A percentile compares a stretch with the other conserved stretches of the same genome.
phyloP scores from a whole-genome alignment of 2,888 invertebrate genomes.

The Scaptodrosophila latifasciaeformis region DNA sequence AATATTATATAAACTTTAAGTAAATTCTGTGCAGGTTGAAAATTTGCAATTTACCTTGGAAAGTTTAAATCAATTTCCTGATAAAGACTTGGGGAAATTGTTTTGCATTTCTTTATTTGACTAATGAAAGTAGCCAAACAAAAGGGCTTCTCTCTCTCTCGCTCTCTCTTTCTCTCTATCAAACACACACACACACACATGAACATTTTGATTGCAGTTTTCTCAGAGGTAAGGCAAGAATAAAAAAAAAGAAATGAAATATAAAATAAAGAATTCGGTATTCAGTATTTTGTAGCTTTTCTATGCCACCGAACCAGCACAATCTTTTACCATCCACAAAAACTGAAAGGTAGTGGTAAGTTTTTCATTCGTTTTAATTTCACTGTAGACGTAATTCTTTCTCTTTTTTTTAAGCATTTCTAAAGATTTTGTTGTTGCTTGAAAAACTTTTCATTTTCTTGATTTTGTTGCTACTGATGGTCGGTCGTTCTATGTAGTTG shows the following conservation, averaged over 20 bases:
- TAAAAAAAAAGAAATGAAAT: no score
- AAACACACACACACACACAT: neutral
- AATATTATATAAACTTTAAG: no score
- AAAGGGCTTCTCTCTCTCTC: neutral
- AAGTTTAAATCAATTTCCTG: conserved; percentile 20
- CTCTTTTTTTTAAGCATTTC: conserved; percentile 25
- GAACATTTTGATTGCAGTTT: no score
- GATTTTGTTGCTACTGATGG: conserved; percentile 34
- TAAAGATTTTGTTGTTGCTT: conserved; percentile 15
- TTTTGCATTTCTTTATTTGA: conserved; percentile 30
- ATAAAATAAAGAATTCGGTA: no score
- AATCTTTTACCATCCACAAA: conserved; percentile 5
- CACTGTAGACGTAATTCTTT: conserved; percentile 34
- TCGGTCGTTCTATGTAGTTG: no score
- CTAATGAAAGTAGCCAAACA: conserved; percentile 23
- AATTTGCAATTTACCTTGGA: neutral
- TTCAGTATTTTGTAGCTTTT: no score
- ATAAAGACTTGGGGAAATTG: conserved; percentile 20
- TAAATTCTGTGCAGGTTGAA: no score
- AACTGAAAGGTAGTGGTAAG: no score
- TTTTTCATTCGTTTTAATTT: conserved; percentile 35
- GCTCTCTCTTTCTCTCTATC: neutral
- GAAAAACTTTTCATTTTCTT: conserved; percentile 58
- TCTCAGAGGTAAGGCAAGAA: conserved; percentile 9
- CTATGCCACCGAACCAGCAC: no score